These are phyloP conservation scores for Sebastes nivosus DNA, from an alignment of 2,797 vertebrate species.

Conservation along the genomic window DNA sequence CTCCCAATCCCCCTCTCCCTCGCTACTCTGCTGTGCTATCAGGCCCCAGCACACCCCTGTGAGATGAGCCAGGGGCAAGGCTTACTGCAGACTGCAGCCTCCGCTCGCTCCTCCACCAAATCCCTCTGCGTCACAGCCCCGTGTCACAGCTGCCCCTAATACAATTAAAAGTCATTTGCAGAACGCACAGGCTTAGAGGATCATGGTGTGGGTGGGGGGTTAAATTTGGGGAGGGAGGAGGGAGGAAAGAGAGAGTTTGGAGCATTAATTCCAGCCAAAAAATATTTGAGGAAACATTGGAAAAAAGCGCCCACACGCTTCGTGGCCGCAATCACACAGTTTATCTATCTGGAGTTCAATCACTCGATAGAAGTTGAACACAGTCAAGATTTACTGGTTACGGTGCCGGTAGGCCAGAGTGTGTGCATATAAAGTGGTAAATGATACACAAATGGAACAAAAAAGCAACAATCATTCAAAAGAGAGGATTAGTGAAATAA, in stretches of 20 bases:
- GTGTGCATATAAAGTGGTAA: slow-evolving; percentile 41
- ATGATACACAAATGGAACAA: slow-evolving; percentile 57
- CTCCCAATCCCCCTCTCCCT: slow-evolving; percentile 85
- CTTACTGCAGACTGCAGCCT: slow-evolving; percentile 82
- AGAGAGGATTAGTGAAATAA: slow-evolving; percentile 60
- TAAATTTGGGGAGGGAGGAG: slow-evolving; percentile 49
- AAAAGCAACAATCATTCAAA: slow-evolving; percentile 52
- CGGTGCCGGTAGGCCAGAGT: slow-evolving; percentile 25
- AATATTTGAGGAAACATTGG: slow-evolving; percentile 56
- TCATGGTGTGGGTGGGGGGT: slow-evolving; percentile 74
- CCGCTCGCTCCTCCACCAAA: slow-evolving; percentile 77
- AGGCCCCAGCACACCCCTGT: slow-evolving; percentile 85
- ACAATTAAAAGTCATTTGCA: slow-evolving; percentile 90
- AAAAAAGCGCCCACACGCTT: slow-evolving; percentile 40
- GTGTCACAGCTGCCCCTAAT: slow-evolving; percentile 87
- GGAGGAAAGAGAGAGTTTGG: slow-evolving; percentile 26
- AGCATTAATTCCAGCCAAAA: slow-evolving; percentile 60
- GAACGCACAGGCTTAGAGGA: slow-evolving; percentile 82
- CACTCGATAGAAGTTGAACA: slow-evolving; percentile 29
- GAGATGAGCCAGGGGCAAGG: slow-evolving; percentile 86
- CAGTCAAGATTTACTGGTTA: slow-evolving; percentile 24
- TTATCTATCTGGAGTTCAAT: slow-evolving; percentile 40
- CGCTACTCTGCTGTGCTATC: slow-evolving; percentile 83
- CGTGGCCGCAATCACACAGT: slow-evolving; percentile 33
- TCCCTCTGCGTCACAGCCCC: slow-evolving; percentile 81